Percentiles rank a stretch among this genome's conserved stretches.
These are phyloP conservation scores for Heliconius aoede DNA, from an alignment of 2,888 invertebrate species.

Conservation along the genomic window DNA sequence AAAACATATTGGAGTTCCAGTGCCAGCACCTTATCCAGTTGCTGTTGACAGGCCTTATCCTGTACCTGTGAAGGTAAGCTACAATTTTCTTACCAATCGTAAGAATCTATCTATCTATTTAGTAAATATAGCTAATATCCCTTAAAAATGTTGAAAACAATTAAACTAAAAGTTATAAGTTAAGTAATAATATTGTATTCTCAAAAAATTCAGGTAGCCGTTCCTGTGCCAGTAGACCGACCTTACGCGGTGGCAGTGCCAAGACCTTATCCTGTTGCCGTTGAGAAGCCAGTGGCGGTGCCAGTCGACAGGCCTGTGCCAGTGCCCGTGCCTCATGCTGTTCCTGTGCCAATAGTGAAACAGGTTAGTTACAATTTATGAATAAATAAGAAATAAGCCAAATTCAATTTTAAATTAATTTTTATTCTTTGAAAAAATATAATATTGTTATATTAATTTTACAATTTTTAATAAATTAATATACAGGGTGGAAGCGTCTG, in stretches of 20 bases:
- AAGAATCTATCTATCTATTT: background rate
- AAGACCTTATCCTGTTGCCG: slow-evolving; percentile 77
- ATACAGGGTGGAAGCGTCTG: too few species aligned
- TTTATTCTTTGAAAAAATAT: background rate
- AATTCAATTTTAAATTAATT: background rate
- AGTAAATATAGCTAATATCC: background rate
- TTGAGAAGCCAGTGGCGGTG: slow-evolving; percentile 77
- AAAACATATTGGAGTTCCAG: slow-evolving; percentile 77
- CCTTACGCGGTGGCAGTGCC: slow-evolving; percentile 81
- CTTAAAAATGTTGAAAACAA: too few species aligned
- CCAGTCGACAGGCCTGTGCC: slow-evolving; percentile 81
- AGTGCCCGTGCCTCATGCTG: slow-evolving; percentile 75
- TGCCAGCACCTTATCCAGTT: slow-evolving; percentile 78
- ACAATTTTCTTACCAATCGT: too few species aligned
- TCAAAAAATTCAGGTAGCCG: slow-evolving; percentile 68
- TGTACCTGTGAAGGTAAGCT: slow-evolving; percentile 71
- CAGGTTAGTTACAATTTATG: slow-evolving; percentile 61
- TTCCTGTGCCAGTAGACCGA: slow-evolving; percentile 78
- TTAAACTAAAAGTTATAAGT: too few species aligned
- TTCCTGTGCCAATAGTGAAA: slow-evolving; percentile 74
- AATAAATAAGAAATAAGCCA: background rate
- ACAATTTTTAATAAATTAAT: background rate
- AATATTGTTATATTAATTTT: background rate
- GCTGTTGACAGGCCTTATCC: slow-evolving; percentile 78
- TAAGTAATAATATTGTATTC: background rate